Conservation (phyloP, 2,113 vertebrate species). For the Chionodraco myersi region DNA sequence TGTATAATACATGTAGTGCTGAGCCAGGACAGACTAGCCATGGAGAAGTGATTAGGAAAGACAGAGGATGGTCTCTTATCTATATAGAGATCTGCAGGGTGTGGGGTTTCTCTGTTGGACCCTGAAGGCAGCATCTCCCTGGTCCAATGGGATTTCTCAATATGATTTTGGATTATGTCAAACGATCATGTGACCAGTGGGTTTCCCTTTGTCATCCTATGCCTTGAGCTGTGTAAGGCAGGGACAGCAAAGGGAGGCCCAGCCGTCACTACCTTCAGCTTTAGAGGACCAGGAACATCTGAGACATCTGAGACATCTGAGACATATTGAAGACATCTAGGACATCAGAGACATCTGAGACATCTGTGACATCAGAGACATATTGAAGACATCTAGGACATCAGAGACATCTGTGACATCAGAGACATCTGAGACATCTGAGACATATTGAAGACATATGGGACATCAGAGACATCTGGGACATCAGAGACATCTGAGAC, state of each 20-base stretch:
- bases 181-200: slow-evolving; percentile 81
- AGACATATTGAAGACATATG: too few relatives aligned
- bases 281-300: neutral
- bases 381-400: too few relatives aligned
- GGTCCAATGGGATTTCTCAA: too few relatives aligned
- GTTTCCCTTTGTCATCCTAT: slow-evolving; percentile 99
- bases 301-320: too few relatives aligned
- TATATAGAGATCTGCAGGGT: too few relatives aligned
- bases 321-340: neutral
- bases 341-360: neutral
- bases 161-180: too few relatives aligned
- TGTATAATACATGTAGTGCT: too few relatives aligned
- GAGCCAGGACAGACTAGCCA: too few relatives aligned
- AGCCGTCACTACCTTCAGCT: slow-evolving; percentile 88
- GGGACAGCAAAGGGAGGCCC: slow-evolving; percentile 95
- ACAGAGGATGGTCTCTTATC: too few relatives aligned
- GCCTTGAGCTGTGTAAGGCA: slow-evolving; percentile 91
- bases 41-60: too few relatives aligned
- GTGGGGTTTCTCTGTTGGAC: too few relatives aligned
- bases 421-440: neutral
- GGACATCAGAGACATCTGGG: neutral
- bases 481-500: neutral
- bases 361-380: neutral
- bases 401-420: neutral
- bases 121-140: too few relatives aligned